phyloP scores from a whole-genome alignment of 2,888 invertebrate species.

The Cerceris ruficornis region DNA sequence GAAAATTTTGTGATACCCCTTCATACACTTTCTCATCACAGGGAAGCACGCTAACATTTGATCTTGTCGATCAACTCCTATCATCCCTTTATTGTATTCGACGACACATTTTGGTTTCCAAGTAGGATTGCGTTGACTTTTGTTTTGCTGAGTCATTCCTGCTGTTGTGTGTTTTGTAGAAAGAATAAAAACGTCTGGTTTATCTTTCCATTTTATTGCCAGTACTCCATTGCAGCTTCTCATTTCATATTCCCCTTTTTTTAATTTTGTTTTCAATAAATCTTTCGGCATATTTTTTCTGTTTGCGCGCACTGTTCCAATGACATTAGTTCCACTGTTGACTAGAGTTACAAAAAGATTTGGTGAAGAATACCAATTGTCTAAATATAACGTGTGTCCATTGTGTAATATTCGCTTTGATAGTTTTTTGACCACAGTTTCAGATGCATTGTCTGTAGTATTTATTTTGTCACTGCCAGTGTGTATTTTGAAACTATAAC shows the following conservation, averaged over 20 bases:
- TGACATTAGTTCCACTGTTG: constrained; percentile 24
- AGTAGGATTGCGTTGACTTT: constrained; percentile 21
- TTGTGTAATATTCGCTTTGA: constrained; percentile 19
- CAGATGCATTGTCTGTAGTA: constrained; percentile 27
- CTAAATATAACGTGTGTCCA: constrained; percentile 37
- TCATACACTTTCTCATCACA: constrained; percentile 41
- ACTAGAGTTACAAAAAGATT: constrained; percentile 24
- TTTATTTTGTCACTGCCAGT: constrained; percentile 47
- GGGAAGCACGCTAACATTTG: constrained; percentile 39
- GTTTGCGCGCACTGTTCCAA: constrained; percentile 42
- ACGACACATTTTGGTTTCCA: constrained; percentile 40
- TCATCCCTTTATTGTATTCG: constrained; percentile 48
- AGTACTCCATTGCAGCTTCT: constrained; percentile 39
- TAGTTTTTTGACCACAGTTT: constrained; percentile 37
- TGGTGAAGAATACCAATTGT: constrained; percentile 43
- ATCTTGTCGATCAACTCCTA: constrained; percentile 39
- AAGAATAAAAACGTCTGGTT: constrained; percentile 36
- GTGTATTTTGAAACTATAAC: constrained; percentile 55
- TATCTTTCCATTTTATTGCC: constrained; percentile 48
- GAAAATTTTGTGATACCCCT: constrained; percentile 42
- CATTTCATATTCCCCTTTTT: constrained; percentile 32
- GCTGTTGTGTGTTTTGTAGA: constrained; percentile 40
- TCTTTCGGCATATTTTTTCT: constrained; percentile 49
- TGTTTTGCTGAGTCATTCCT: constrained; percentile 26
- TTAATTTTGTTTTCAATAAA: constrained; percentile 33